Percentiles rank a stretch among this genome's conserved stretches.
Evolutionary conservation across 2,113 vertebrate species (phyloP).

Genomic region (Hemiscyllium ocellatum): DNA sequence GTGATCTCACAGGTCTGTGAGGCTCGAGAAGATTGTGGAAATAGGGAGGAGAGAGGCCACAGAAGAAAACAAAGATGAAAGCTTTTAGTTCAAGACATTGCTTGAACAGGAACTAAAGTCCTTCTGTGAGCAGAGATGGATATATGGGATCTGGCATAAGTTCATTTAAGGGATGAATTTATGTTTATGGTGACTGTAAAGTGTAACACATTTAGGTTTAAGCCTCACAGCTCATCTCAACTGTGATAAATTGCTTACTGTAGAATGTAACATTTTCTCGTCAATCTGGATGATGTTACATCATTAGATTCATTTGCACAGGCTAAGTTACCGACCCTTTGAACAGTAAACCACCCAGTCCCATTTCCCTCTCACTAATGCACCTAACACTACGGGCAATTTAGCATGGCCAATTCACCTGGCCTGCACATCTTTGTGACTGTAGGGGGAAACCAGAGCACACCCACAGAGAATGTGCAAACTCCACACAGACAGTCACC

Average conservation of each 20-base stretch:
- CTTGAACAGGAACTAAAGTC: not conserved
- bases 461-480: too few relatives aligned
- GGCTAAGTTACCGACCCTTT: not conserved
- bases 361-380: too few relatives aligned
- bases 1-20: not conserved
- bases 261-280: not conserved
- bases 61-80: not conserved
- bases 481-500: too few relatives aligned
- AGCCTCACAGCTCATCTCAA: not conserved
- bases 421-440: too few relatives aligned
- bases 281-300: not conserved
- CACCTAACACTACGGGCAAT: too few relatives aligned
- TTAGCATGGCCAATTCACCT: too few relatives aligned
- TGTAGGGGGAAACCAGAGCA: too few relatives aligned
- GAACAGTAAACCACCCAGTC: too few relatives aligned
- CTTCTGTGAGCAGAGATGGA: not conserved
- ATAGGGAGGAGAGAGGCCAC: not conserved
- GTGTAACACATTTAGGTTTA: not conserved
- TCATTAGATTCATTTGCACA: not conserved
- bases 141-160: not conserved
- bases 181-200: not conserved
- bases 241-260: not conserved
- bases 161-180: not conserved
- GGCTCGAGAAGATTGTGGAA: not conserved
- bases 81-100: not conserved